A percentile compares a stretch with the other conserved stretches of the same genome.
Conservation (phyloP, 2,113 vertebrate genomes). For the Oncorhynchus gorbuscha region DNA sequence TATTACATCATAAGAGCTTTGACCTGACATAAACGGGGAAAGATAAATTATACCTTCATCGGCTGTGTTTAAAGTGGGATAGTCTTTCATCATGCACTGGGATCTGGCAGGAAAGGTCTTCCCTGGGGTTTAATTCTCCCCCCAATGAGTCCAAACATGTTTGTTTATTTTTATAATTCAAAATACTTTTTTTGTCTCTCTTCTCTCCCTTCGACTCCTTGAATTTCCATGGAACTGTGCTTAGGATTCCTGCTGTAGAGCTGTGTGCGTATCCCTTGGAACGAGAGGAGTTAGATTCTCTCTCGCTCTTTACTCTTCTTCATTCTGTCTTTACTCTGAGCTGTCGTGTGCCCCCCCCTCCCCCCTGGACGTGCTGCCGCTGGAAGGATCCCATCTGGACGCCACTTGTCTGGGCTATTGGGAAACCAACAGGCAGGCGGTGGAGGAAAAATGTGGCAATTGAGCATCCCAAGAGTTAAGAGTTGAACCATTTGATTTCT, state of each 20-base stretch:
- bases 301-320: too few relatives aligned
- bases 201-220: slow-evolving; percentile 37
- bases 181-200: slow-evolving; percentile 37
- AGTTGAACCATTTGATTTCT: slow-evolving; percentile 13
- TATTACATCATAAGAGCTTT: slow-evolving; percentile 56
- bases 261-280: slow-evolving; percentile 11
- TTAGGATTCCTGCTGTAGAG: slow-evolving; percentile 7
- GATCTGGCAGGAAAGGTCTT: slow-evolving; percentile 61
- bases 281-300: slow-evolving; percentile 26
- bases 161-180: slow-evolving; percentile 75
- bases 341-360: neutral
- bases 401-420: neutral
- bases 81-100: slow-evolving; percentile 69
- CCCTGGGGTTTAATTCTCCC: slow-evolving; percentile 52
- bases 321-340: neutral
- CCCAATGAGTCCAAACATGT: slow-evolving; percentile 70
- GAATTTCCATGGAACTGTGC: slow-evolving; percentile 64
- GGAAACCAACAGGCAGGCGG: neutral
- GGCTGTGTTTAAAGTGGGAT: slow-evolving; percentile 63
- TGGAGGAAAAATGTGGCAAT: too few relatives aligned
- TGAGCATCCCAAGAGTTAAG: neutral
- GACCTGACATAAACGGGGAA: slow-evolving; percentile 52
- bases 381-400: slow-evolving; percentile 39
- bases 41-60: slow-evolving; percentile 66
- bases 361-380: slow-evolving; percentile 10